Evolutionary conservation across 2,888 invertebrate genomes (phyloP), one percentile per base, ranked within the genome.

Genomic region (Andrena hattorfiana): DNA sequence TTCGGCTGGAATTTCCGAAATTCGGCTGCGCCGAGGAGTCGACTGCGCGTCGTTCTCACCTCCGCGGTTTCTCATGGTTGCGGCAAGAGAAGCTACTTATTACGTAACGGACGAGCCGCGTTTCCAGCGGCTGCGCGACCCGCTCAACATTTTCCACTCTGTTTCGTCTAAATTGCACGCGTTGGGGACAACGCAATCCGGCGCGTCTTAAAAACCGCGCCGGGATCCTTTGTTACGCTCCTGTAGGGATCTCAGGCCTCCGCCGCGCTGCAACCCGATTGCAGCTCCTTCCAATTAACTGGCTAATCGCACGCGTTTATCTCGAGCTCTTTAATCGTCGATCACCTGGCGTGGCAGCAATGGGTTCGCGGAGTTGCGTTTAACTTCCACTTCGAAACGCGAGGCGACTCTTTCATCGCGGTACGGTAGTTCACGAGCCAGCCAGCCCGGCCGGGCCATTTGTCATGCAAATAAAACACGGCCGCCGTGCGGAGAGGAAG

Each of bases 41-140:
- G n/a, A 35, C 54, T 1, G 35, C 13, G 54, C 4, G 42, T 69
- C 75, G 75, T 85, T 86, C 85, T 83, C 85, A 79, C 85, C 76
- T 81, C 72, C 69, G 67, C 80, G 75, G 78, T 85, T 85, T 85
- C 87, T 85, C 85, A 59, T 79, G 68, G 83, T 88, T 88, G 84
- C 84, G 54, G 62, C 87, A 85, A 86, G 72, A 85, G 83, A 85
- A 84, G 87, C 78, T 81, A 77, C 80, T 77, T 56, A 59, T 90
- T 91, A 85, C 89, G 85, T 85, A 90, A 90, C 74, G 81, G 63
- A 54, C 48, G 30, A 62, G 59, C n/a, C 42, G 83, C 86, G 86
- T 88, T 86, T 86, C 84, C 89, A 88, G 87, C 84, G 80, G 48
- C 77, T 62, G 23, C 80, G 30, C 85, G 83, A 77, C 64, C 74